Conservation (phyloP, 2,113 vertebrate genomes). For the Seriola dumerili region DNA sequence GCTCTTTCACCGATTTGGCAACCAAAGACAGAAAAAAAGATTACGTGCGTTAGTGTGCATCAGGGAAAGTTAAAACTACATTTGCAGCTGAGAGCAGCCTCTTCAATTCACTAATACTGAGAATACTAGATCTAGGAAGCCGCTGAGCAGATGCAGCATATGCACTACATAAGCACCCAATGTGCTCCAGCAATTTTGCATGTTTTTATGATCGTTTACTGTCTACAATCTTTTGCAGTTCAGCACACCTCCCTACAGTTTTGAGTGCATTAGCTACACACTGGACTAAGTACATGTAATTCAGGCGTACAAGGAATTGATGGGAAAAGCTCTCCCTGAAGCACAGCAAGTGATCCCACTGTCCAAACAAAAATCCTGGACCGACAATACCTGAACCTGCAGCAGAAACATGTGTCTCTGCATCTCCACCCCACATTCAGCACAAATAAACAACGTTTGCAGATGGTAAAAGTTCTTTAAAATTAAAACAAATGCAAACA, state of each 20-base stretch:
- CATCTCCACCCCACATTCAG: neutral
- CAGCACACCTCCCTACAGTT: neutral
- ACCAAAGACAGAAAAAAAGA: neutral
- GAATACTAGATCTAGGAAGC: neutral
- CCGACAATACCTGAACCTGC: neutral
- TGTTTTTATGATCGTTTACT: neutral
- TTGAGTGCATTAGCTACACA: neutral
- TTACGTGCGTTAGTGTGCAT: neutral
- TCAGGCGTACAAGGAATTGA: neutral
- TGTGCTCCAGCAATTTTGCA: neutral
- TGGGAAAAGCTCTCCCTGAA: neutral
- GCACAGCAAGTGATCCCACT: neutral
- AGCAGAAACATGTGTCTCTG: slow-evolving; percentile 1
- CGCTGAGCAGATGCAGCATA: too few relatives aligned
- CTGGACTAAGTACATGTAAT: neutral
- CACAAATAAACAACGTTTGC: neutral
- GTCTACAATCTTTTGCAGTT: neutral
- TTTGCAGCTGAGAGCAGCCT: neutral
- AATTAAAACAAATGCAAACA: neutral
- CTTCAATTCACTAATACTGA: neutral
- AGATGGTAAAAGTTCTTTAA: neutral
- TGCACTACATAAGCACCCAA: neutral
- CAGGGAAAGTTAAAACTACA: slow-evolving; percentile 2
- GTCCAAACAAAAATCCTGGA: neutral
- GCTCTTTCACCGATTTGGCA: slow-evolving; percentile 21